Conservation (phyloP, 2,797 vertebrate species). For the Chrysocyon brachyurus region DNA sequence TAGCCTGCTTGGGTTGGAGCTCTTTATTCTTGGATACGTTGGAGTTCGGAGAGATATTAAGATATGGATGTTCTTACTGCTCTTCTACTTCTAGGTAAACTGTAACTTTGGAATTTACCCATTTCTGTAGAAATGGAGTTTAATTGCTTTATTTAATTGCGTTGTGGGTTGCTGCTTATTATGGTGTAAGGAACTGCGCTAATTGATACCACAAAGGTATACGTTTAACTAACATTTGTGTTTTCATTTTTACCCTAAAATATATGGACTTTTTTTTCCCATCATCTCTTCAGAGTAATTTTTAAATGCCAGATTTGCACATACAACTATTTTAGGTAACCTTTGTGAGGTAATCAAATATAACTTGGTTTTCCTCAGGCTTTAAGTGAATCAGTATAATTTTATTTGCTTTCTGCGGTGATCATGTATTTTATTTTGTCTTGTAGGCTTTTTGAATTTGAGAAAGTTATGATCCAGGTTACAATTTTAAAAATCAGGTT, state of each 20-base stretch:
- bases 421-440: not conserved
- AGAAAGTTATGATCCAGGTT: not conserved
- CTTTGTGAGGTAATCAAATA: not conserved
- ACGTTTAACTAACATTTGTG: not conserved
- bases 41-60: constrained; percentile 67
- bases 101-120: not conserved
- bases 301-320: constrained; percentile 13
- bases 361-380: constrained; percentile 1
- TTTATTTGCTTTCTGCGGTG: constrained; percentile 45
- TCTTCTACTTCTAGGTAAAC: constrained; percentile 88
- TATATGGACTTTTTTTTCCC: not conserved
- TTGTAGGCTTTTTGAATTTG: constrained; percentile 13
- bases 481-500: not conserved
- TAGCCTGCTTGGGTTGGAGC: constrained; percentile 73
- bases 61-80: constrained; percentile 72
- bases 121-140: constrained; percentile 24
- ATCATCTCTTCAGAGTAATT: constrained; percentile 20
- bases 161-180: constrained; percentile 16
- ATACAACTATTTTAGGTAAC: not conserved
- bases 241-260: constrained; percentile 50
- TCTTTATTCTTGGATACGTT: constrained; percentile 70
- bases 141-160: constrained; percentile 41
- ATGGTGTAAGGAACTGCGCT: not conserved
- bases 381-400: not conserved
- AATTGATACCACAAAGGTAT: not conserved